phyloP scores from a whole-genome alignment of 1,140 invertebrate species.

The Eriosoma lanigerum region DNA sequence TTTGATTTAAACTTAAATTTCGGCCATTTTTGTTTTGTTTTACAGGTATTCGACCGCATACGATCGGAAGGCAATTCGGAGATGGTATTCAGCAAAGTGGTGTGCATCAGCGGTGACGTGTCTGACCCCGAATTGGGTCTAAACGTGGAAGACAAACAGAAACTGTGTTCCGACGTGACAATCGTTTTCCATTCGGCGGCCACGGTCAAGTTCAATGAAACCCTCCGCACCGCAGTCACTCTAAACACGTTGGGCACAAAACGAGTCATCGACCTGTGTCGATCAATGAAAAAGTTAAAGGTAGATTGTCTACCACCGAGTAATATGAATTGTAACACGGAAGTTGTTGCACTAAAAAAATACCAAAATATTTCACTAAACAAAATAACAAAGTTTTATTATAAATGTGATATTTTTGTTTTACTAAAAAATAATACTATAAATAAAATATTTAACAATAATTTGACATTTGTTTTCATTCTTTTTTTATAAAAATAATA shows the following conservation, averaged over 20 bases:
- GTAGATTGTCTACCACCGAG: no score
- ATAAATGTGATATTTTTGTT: no score
- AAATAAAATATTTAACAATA: no score
- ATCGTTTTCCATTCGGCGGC: slow-evolving; percentile 73
- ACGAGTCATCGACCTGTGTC: slow-evolving; percentile 57
- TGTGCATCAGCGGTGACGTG: slow-evolving; percentile 66
- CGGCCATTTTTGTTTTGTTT: neutral
- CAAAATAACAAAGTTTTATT: no score
- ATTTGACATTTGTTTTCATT: no score
- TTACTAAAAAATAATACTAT: no score
- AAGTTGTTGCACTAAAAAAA: no score
- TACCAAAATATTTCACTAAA: no score
- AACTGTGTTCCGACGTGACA: slow-evolving; percentile 67
- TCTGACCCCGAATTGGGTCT: slow-evolving; percentile 61
- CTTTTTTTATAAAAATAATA: no score
- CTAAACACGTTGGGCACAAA: slow-evolving; percentile 58
- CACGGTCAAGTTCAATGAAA: slow-evolving; percentile 62
- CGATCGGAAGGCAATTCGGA: slow-evolving; percentile 58
- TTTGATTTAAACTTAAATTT: no score
- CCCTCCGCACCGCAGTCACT: slow-evolving; percentile 56
- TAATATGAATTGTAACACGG: no score
- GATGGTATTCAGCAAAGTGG: slow-evolving; percentile 61
- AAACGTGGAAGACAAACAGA: slow-evolving; percentile 56
- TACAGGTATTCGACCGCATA: slow-evolving; percentile 61
- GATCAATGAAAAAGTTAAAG: slow-evolving; percentile 59